A percentile compares a stretch with the other conserved stretches of the same genome.
phyloP scores from a whole-genome alignment of 2,888 invertebrate species.

The Tetragonisca angustula region DNA sequence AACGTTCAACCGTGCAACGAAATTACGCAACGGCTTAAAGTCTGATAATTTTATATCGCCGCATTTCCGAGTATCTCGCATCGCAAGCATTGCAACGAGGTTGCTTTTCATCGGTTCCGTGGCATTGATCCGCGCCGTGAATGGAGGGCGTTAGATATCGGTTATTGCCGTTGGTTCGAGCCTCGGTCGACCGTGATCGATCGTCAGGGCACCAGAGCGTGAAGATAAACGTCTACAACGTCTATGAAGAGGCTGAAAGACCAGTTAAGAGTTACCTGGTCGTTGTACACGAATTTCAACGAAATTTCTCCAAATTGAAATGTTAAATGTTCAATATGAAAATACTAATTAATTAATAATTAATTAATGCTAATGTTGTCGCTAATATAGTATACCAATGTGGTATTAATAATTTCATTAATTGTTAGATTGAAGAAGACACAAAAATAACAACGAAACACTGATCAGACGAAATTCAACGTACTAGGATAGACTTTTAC shows the following conservation, averaged over 20 bases:
- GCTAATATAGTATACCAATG: no score
- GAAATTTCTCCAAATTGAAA: not conserved
- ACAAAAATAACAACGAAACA: no score
- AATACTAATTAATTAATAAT: no score
- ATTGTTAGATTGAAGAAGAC: no score
- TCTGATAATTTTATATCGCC: not conserved
- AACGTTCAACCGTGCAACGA: not conserved
- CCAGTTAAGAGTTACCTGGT: not conserved
- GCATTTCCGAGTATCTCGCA: not conserved
- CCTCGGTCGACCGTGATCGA: conserved; percentile 29
- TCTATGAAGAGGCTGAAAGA: not conserved
- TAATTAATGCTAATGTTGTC: no score
- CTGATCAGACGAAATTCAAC: no score
- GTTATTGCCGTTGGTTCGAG: conserved; percentile 20
- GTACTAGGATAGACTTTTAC: conserved; percentile 14
- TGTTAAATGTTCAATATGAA: no score
- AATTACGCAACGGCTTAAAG: not conserved
- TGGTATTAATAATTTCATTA: no score
- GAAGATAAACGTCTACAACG: conserved; percentile 19
- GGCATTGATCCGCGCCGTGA: conserved; percentile 12
- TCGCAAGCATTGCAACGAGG: not conserved
- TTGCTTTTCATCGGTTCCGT: conserved; percentile 6
- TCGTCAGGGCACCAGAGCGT: conserved; percentile 8
- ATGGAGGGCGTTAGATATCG: conserved; percentile 22
- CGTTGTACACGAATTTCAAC: not conserved